Percentiles rank a stretch among this genome's conserved stretches.
These are phyloP conservation scores for Andrena trimmerana DNA, from an alignment of 2,888 invertebrate genomes.

Conservation along the genomic window DNA sequence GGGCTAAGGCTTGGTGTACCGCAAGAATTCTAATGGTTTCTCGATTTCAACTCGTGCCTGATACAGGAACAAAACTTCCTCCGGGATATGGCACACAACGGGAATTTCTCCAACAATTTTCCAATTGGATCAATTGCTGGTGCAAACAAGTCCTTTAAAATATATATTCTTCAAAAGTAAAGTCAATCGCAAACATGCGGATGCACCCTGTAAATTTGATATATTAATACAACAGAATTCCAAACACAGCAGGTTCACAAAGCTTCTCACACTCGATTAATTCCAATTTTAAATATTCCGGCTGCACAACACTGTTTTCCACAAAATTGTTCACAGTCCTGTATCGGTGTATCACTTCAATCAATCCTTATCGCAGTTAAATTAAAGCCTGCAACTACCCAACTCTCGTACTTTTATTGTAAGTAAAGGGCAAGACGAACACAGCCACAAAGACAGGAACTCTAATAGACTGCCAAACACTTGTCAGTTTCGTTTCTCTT, in stretches of 20 bases:
- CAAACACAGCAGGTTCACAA: too few species aligned
- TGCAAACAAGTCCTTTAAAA: too few species aligned
- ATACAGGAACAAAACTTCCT: conserved; percentile 4
- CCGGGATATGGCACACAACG: neutral
- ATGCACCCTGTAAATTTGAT: too few species aligned
- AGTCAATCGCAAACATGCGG: too few species aligned
- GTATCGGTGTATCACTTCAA: too few species aligned
- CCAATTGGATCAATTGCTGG: neutral
- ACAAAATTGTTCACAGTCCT: too few species aligned
- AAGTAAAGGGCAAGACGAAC: neutral
- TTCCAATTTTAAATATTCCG: neutral
- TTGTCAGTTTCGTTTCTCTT: neutral
- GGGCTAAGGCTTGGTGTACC: neutral
- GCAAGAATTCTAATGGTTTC: conserved; percentile 29
- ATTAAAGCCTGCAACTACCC: neutral
- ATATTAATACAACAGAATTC: too few species aligned
- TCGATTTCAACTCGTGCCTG: conserved; percentile 16
- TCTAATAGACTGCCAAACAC: conserved; percentile 8
- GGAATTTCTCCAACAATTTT: neutral
- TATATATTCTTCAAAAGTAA: too few species aligned
- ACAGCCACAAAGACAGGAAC: neutral
- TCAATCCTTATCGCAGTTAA: neutral
- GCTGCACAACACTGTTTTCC: neutral
- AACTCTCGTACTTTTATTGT: neutral
- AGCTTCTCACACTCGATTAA: neutral